Conservation (phyloP, 2,113 vertebrate genomes). For the Tympanuchus pallidicinctus region DNA sequence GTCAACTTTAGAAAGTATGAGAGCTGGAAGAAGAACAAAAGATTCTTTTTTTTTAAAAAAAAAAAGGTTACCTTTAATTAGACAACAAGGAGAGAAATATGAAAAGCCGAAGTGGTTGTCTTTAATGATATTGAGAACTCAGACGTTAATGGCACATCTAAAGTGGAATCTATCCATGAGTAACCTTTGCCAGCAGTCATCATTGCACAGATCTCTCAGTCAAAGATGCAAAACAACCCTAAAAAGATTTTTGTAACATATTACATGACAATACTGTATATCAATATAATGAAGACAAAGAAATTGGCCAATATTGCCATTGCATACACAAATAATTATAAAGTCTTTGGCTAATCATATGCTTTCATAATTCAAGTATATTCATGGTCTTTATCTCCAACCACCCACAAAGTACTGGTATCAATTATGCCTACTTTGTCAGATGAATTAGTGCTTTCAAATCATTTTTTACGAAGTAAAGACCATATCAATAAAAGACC, state of each 20-base stretch:
- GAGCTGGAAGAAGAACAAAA: conserved; percentile 56
- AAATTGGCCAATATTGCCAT: not conserved
- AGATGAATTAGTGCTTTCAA: not conserved
- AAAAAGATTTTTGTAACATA: not conserved
- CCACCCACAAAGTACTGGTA: not conserved
- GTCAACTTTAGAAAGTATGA: not conserved
- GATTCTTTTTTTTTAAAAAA: not conserved
- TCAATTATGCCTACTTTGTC: not conserved
- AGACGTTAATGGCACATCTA: not conserved
- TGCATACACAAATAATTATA: not conserved
- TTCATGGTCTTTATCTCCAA: not conserved
- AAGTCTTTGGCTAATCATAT: not conserved
- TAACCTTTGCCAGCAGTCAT: not conserved
- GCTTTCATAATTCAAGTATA: not conserved
- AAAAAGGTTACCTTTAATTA: not conserved
- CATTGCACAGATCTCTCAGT: not conserved
- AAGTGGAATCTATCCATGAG: not conserved
- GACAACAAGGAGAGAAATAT: not conserved
- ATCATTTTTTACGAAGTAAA: not conserved
- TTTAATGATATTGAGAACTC: not conserved
- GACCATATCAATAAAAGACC: not conserved
- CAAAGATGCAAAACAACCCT: not conserved
- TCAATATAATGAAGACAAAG: not conserved
- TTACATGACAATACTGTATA: not conserved
- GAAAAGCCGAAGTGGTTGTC: not conserved